phyloP scores from a whole-genome alignment of 2,113 vertebrate species.

The Odontesthes bonariensis region DNA sequence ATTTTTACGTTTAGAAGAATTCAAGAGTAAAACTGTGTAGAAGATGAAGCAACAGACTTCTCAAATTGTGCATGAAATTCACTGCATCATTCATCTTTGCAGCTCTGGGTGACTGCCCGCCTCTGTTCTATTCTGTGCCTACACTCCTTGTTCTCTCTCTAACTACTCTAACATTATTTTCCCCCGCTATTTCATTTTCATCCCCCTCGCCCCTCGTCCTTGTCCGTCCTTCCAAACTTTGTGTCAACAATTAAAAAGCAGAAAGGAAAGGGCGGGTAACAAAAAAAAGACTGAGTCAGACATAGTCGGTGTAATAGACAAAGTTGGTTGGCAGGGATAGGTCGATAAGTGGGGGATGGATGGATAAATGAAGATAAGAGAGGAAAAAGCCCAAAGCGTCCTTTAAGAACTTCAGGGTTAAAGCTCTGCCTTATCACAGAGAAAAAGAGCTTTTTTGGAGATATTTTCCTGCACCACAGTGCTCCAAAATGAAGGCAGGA shows the following conservation, averaged over 20 bases:
- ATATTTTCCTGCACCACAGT: conserved; percentile 34
- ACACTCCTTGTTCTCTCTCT: neutral
- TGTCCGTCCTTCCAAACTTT: conserved; percentile 23
- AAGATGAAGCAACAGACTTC: conserved; percentile 28
- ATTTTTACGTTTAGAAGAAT: conserved; percentile 14
- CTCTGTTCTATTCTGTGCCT: conserved; percentile 1
- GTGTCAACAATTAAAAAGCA: conserved; percentile 25
- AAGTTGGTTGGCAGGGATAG: conserved; percentile 61
- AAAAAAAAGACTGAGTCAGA: conserved; percentile 54
- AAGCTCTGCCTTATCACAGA: conserved; percentile 24
- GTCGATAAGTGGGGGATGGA: conserved; percentile 46
- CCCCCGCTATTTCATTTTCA: neutral
- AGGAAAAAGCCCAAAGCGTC: conserved; percentile 28
- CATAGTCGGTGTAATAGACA: conserved; percentile 59
- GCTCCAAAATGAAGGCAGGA: conserved; percentile 33
- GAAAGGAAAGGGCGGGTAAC: conserved; percentile 27
- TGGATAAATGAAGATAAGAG: conserved; percentile 53
- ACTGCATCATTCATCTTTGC: conserved; percentile 39
- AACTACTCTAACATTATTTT: conserved; percentile 15
- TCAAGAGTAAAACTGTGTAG: conserved; percentile 10
- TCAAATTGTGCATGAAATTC: conserved; percentile 41
- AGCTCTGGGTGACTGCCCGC: conserved; percentile 15
- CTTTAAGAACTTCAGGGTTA: conserved; percentile 22
- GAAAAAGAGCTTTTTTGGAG: conserved; percentile 31
- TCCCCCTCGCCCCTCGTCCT: neutral